phyloP scores from a whole-genome alignment of 2,888 invertebrate genomes.

The Eupithecia tripunctaria region DNA sequence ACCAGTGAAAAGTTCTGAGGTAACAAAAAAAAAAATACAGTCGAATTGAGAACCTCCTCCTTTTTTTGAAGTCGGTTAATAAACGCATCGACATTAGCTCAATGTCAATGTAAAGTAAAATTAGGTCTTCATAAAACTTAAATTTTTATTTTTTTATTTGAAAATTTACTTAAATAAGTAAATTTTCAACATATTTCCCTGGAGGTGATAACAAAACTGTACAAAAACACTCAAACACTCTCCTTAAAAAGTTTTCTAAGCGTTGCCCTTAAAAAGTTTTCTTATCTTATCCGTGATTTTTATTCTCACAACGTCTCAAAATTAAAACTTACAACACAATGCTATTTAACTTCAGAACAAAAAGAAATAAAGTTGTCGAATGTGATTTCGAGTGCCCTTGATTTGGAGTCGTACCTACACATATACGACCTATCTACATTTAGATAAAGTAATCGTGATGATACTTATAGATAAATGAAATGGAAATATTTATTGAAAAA shows the following conservation, averaged over 20 bases:
- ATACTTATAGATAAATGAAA: neutral
- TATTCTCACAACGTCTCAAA: neutral
- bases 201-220: neutral
- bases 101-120: too few relatives aligned
- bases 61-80: too few relatives aligned
- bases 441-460: neutral
- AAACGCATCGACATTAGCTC: too few relatives aligned
- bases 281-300: conserved; percentile 11
- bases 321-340: conserved; percentile 11
- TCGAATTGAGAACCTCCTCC: too few relatives aligned
- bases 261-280: conserved; percentile 4
- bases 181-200: neutral
- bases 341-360: conserved; percentile 3
- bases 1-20: too few relatives aligned
- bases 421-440: neutral
- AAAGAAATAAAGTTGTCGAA: neutral
- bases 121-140: neutral
- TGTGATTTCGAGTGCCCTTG: neutral
- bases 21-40: too few relatives aligned
- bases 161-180: neutral
- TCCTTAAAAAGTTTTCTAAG: conserved; percentile 6
- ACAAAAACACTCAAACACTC: neutral
- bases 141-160: neutral
- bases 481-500: too few relatives aligned
- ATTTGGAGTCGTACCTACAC: neutral